phyloP scores from a whole-genome alignment of 2,797 vertebrate genomes.

The Borostomias antarcticus region DNA sequence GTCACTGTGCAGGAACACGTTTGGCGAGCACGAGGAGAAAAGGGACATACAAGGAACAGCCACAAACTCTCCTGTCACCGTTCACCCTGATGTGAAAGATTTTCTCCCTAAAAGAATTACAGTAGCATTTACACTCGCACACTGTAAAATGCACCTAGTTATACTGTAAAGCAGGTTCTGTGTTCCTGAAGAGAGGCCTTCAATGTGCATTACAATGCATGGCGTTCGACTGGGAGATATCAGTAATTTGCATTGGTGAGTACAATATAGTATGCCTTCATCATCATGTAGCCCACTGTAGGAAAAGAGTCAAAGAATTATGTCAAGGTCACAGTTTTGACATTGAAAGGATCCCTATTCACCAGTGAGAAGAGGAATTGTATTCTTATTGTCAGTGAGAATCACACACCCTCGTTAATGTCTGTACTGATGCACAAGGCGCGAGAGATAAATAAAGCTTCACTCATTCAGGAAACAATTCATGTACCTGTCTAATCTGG shows the following conservation, averaged over 20 bases:
- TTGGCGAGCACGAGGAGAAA: conserved; percentile 29
- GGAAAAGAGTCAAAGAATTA: background rate
- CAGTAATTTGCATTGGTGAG: too few relatives aligned
- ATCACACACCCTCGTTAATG: background rate
- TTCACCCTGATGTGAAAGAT: background rate
- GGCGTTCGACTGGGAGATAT: too few relatives aligned
- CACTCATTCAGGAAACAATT: conserved; percentile 46
- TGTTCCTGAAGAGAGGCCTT: too few relatives aligned
- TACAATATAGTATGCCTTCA: too few relatives aligned
- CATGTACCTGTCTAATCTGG: conserved; percentile 39
- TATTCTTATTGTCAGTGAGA: too few relatives aligned
- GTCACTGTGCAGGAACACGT: conserved; percentile 31
- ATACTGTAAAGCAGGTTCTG: too few relatives aligned
- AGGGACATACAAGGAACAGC: background rate
- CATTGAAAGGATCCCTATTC: background rate
- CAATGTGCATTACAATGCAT: too few relatives aligned
- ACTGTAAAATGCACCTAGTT: too few relatives aligned
- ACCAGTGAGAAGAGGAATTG: too few relatives aligned
- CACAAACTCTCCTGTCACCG: background rate
- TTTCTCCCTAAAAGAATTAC: background rate
- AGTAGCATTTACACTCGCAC: too few relatives aligned
- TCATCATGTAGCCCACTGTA: background rate
- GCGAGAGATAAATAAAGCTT: conserved; percentile 44
- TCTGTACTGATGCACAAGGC: conserved; percentile 29
- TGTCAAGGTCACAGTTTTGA: conserved; percentile 2